A percentile compares a stretch with the other conserved stretches of the same genome.
phyloP scores from a whole-genome alignment of 2,113 vertebrate species.

The Noctilio leporinus region DNA sequence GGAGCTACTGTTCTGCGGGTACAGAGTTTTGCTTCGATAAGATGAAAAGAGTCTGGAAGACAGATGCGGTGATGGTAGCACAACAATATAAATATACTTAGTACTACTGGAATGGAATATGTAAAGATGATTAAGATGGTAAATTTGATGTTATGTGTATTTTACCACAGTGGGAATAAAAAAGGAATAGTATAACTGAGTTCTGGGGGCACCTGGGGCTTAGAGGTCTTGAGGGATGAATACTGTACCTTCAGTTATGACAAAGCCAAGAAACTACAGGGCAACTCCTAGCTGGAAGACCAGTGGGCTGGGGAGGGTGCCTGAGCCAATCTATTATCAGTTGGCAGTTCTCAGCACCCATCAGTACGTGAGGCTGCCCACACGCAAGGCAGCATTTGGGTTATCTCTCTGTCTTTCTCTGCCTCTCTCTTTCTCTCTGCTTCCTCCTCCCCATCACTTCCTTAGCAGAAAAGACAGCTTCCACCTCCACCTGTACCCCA shows the following conservation, averaged over 20 bases:
- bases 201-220: background rate
- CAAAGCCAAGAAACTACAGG: background rate
- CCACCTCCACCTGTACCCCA: background rate
- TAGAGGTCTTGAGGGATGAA: background rate
- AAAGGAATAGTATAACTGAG: background rate
- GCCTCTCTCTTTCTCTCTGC: background rate
- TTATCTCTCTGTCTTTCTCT: background rate
- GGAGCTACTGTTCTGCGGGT: background rate
- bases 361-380: background rate
- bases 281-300: background rate
- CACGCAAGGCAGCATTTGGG: background rate
- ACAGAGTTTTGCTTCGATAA: background rate
- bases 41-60: background rate
- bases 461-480: background rate
- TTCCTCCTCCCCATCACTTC: background rate
- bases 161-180: background rate
- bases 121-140: background rate
- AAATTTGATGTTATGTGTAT: background rate
- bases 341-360: background rate
- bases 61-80: background rate
- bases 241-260: background rate
- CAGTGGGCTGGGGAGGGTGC: background rate
- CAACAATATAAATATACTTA: background rate
- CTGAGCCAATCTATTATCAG: fast-evolving
- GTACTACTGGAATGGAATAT: background rate